phyloP scores from a whole-genome alignment of 2,113 vertebrate species.

The Neomonachus schauinslandi region DNA sequence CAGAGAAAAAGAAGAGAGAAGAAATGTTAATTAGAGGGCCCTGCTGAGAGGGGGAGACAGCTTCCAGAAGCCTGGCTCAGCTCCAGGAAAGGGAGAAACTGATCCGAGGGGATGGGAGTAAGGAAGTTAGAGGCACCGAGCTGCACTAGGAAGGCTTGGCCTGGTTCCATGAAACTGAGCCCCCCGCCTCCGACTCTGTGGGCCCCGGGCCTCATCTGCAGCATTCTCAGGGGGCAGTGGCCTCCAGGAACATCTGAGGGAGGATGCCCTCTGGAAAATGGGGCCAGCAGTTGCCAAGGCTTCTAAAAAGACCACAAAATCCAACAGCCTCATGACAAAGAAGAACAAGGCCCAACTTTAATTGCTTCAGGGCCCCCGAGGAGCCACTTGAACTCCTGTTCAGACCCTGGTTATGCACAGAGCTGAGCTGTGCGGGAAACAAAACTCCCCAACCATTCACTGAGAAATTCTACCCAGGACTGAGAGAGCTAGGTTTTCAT shows the following conservation, averaged over 20 bases:
- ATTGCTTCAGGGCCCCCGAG: not conserved
- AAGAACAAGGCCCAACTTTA: not conserved
- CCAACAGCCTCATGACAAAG: not conserved
- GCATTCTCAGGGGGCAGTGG: not conserved
- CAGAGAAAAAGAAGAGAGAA: constrained; percentile 10
- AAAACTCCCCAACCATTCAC: not conserved
- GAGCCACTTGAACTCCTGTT: not conserved
- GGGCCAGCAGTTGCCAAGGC: not conserved
- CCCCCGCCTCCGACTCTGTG: not conserved
- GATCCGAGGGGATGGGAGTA: not conserved
- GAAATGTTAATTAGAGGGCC: not conserved
- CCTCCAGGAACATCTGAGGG: not conserved
- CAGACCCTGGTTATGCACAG: not conserved
- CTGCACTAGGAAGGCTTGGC: not conserved
- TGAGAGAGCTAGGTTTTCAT: not conserved
- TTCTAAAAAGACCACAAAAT: constrained; percentile 19
- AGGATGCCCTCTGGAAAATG: not conserved
- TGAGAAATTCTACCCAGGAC: rapidly evolving
- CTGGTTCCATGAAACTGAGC: not conserved
- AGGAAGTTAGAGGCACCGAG: not conserved
- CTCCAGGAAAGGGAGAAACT: not conserved
- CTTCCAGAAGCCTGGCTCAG: not conserved
- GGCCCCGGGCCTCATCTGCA: not conserved
- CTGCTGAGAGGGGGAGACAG: not conserved
- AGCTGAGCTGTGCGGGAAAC: not conserved